phyloP scores from a whole-genome alignment of 2,888 invertebrate species.

The Agrenia bidenticulata region DNA sequence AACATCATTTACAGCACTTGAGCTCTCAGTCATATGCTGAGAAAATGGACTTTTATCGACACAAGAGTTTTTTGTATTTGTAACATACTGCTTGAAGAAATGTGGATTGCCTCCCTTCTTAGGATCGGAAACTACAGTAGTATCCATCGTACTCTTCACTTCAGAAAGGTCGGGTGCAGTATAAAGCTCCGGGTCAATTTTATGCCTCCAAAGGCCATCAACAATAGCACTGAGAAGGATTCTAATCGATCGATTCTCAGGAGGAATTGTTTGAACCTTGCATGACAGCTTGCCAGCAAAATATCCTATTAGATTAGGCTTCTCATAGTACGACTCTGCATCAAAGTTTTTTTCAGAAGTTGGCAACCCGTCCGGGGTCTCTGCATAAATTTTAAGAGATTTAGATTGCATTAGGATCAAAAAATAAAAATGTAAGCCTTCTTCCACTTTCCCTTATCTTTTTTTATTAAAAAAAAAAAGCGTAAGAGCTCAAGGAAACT shows the following conservation, averaged over 20 bases:
- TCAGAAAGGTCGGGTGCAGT: constrained; percentile 41
- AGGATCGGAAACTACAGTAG: constrained; percentile 45
- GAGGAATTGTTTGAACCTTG: constrained; percentile 44
- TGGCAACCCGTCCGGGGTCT: constrained; percentile 47
- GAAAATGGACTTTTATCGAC: too few species aligned
- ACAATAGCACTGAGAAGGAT: constrained; percentile 48
- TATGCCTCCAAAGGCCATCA: constrained; percentile 45
- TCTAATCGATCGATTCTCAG: constrained; percentile 42
- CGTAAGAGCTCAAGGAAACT: too few species aligned
- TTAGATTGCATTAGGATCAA: neutral
- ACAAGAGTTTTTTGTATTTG: too few species aligned
- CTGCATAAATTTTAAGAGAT: constrained; percentile 22
- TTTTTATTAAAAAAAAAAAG: too few species aligned
- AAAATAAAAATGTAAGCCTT: too few species aligned
- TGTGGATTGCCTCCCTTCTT: constrained; percentile 44
- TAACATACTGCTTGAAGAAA: constrained; percentile 46
- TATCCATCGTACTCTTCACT: constrained; percentile 47
- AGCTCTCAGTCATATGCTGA: too few species aligned
- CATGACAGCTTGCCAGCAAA: constrained; percentile 46
- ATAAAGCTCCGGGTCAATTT: constrained; percentile 45
- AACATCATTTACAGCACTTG: too few species aligned
- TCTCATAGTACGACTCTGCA: constrained; percentile 46
- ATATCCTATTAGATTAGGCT: constrained; percentile 47
- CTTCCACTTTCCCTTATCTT: too few species aligned
- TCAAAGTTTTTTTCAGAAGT: constrained; percentile 50